These are phyloP conservation scores for Semnornis frantzii DNA, from an alignment of 2,113 vertebrate genomes.

Conservation along the genomic window DNA sequence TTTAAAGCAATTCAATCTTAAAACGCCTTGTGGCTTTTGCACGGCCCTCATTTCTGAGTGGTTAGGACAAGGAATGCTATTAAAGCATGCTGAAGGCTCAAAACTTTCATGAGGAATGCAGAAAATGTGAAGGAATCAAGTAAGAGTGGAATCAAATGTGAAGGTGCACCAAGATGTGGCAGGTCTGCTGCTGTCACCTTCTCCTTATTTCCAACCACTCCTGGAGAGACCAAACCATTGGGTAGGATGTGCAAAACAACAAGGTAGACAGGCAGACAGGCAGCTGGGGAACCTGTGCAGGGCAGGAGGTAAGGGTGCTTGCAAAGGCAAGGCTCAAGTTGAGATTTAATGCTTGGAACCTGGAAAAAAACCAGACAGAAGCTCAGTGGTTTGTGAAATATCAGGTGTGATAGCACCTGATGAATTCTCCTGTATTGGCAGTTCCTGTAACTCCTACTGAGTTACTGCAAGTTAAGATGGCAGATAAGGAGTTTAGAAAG, in stretches of 20 bases:
- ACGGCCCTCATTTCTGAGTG: background rate
- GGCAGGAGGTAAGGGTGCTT: background rate
- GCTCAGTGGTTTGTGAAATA: background rate
- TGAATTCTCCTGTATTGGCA: background rate
- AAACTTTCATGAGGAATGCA: background rate
- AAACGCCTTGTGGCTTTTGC: background rate
- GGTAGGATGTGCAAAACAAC: background rate
- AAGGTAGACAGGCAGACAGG: background rate
- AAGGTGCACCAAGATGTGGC: background rate
- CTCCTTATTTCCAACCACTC: background rate
- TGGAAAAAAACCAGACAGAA: background rate
- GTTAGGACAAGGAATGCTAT: background rate
- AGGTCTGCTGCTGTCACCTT: background rate
- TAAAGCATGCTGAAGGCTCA: background rate
- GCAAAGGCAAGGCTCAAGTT: background rate
- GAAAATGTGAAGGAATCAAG: background rate
- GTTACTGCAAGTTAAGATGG: background rate
- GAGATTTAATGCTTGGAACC: background rate
- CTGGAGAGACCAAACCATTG: fast-evolving
- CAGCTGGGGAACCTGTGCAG: background rate
- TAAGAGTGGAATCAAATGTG: background rate
- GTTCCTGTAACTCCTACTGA: background rate
- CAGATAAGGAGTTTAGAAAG: background rate
- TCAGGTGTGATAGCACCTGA: background rate
- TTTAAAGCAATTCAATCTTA: background rate